A percentile compares a stretch with the other conserved stretches of the same genome.
These are phyloP conservation scores for Diploptera punctata DNA, from an alignment of 2,888 invertebrate species.

Conservation along the genomic window DNA sequence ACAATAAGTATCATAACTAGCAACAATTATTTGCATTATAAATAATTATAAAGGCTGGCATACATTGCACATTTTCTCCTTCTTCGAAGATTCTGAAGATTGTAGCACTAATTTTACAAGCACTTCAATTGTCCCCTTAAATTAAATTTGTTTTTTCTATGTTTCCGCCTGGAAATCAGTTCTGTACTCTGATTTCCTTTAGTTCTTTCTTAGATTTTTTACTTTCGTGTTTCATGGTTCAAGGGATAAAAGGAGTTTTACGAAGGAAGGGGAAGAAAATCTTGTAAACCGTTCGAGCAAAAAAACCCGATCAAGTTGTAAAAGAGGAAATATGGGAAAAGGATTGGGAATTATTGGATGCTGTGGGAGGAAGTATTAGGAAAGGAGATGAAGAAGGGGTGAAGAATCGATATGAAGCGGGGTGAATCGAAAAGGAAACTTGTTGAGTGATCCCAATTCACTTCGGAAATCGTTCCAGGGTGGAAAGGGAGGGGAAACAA, in stretches of 20 bases:
- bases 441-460: slow-evolving; percentile 42
- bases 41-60: no score
- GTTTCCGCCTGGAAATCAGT: no score
- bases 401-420: slow-evolving; percentile 34
- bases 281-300: slow-evolving; percentile 18
- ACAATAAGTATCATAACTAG: no score
- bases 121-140: no score
- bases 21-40: no score
- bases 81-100: no score
- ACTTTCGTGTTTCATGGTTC: background rate
- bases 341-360: slow-evolving; percentile 19
- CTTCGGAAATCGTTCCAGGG: slow-evolving; percentile 41
- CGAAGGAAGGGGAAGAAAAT: background rate
- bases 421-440: slow-evolving; percentile 38
- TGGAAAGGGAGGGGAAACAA: slow-evolving; percentile 15
- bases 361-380: background rate
- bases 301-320: slow-evolving; percentile 19
- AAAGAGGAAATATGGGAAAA: slow-evolving; percentile 22
- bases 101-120: no score
- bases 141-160: no score
- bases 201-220: background rate
- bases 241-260: slow-evolving; percentile 1
- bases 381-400: background rate
- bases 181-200: no score
- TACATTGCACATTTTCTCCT: no score